Base-by-base conservation (phyloP, 2,888 invertebrate species). In the Andrena flavipes region DNA sequence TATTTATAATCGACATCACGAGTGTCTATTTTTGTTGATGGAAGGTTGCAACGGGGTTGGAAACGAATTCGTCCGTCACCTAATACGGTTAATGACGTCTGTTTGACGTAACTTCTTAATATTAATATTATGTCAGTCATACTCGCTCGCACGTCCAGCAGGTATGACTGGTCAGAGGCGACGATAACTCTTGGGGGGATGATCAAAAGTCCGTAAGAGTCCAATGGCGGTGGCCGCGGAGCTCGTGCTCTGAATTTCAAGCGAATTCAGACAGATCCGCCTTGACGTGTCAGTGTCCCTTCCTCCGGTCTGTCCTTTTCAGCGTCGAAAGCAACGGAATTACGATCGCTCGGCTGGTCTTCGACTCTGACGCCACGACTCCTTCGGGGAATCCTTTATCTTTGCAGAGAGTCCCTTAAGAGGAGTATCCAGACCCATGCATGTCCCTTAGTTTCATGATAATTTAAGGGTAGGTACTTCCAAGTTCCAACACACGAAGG, bases 141-240 rank as follows among this genome's bases (percentile, higher is more conserved):
- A 89, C 77, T 51, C 70, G 77, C 59, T 29, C 65, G 70, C 56
- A 56, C 72, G 72, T 78, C 67, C 48, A 29, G 1, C 67, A 62
- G 60, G 67, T 85, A 82, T 76, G 87, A 84, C 80, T 86, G 88
- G 89, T 86, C 89, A 84, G 85, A 89, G 89, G 86, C 88, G 86
- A 90, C 89, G 80, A 92, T 92, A 92, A 92, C 89, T 92, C 91
- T 92, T 89, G 80, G 78, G 86, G 82, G 86, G 82, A 86, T 88
- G 89, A 93, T 92, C 92, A 92, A 90, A 89, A 93, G 92, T 92
- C 92, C 88, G 89, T 89, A 88, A 86, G 90, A 92, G 92, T 92
- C 89, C 88, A 90, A 83, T 88, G 89, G 87, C 90, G 90, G 88
- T 91, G 90, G 88, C 89, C 88, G 90, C 81, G 77, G 42, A 60